Conservation (phyloP, 2,888 invertebrate species). For the Kuschelorhynchus macadamiae region DNA sequence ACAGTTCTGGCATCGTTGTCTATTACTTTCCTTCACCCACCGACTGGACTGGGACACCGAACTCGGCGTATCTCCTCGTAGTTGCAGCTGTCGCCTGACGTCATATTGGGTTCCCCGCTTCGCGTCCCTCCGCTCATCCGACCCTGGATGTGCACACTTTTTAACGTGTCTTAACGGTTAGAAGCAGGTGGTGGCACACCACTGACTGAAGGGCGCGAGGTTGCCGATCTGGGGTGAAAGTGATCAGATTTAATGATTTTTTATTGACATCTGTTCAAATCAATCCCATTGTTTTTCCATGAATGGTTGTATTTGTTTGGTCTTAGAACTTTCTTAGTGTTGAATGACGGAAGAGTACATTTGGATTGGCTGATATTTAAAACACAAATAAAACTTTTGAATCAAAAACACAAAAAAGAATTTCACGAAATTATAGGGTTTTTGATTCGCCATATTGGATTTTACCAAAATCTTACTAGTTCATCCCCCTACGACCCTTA, state of each 20-base stretch:
- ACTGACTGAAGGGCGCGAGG: conserved; percentile 24
- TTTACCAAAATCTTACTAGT: too few species aligned
- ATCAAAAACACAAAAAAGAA: too few species aligned
- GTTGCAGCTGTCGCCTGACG: conserved; percentile 43
- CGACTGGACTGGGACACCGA: conserved; percentile 28
- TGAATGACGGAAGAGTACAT: too few species aligned
- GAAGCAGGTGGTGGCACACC: conserved; percentile 44
- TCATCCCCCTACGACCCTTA: too few species aligned
- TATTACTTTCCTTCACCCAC: conserved; percentile 36
- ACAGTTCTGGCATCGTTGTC: conserved; percentile 10
- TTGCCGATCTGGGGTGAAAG: conserved; percentile 21
- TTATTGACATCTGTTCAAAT: too few species aligned
- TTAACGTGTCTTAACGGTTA: conserved; percentile 42
- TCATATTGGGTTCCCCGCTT: conserved; percentile 18
- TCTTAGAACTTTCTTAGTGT: too few species aligned
- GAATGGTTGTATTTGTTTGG: too few species aligned
- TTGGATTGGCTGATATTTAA: too few species aligned
- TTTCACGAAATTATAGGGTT: too few species aligned
- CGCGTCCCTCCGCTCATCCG: conserved; percentile 5
- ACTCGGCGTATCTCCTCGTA: conserved; percentile 28
- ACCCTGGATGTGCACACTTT: conserved; percentile 41
- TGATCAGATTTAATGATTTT: conserved; percentile 8
- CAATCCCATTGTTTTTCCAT: too few species aligned
- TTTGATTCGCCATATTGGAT: too few species aligned
- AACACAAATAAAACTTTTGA: too few species aligned